Conservation (phyloP, 1,140 invertebrate species). For the Drosophila serrata region DNA sequence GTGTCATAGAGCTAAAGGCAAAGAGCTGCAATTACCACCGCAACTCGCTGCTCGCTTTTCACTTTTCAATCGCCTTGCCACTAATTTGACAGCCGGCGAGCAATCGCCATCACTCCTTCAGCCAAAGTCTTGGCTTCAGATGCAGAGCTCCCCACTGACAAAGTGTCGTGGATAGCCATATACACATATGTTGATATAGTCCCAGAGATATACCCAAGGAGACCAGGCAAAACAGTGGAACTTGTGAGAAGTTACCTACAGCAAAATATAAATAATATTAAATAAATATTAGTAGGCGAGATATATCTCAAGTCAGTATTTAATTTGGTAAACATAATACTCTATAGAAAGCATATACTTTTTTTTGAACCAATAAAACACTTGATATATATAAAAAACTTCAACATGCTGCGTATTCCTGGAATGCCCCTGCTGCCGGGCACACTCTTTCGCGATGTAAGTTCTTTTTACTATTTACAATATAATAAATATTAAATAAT, state of each 20-base stretch:
- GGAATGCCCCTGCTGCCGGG: slow-evolving; percentile 80
- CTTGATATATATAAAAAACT: neutral
- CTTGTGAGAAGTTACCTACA: rapidly evolving
- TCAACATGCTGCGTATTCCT: slow-evolving; percentile 73
- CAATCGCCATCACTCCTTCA: slow-evolving; percentile 73
- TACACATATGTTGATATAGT: slow-evolving; percentile 51
- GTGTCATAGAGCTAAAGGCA: slow-evolving; percentile 28
- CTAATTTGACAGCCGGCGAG: slow-evolving; percentile 80
- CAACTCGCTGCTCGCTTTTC: slow-evolving; percentile 60
- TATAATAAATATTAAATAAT: neutral
- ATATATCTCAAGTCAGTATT: neutral
- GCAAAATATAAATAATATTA: neutral
- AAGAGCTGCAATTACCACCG: slow-evolving; percentile 56
- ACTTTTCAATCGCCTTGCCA: slow-evolving; percentile 76
- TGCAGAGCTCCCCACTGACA: slow-evolving; percentile 44
- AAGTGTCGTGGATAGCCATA: slow-evolving; percentile 68
- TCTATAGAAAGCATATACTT: neutral
- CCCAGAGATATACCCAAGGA: slow-evolving; percentile 17
- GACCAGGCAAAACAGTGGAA: neutral
- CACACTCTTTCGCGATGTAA: slow-evolving; percentile 78
- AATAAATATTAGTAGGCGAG: neutral
- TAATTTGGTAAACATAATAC: neutral
- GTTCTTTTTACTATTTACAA: neutral
- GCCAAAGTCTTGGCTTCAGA: neutral
- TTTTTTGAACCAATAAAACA: slow-evolving; percentile 5